These are phyloP conservation scores for Calameuta filiformis DNA, from an alignment of 2,888 invertebrate species.

Conservation along the genomic window DNA sequence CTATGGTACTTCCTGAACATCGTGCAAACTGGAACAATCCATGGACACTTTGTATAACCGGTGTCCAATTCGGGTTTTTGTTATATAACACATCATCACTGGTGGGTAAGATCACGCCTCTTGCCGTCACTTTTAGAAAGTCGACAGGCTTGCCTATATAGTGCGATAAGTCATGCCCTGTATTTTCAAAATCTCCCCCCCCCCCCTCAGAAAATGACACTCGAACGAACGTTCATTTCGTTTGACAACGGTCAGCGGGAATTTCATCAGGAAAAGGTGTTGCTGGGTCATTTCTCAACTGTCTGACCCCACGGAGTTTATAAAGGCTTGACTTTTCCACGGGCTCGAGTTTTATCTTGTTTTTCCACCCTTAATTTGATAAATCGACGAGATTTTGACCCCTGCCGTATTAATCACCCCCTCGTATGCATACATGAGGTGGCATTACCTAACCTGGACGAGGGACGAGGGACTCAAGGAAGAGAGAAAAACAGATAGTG, in stretches of 20 bases:
- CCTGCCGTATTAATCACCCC: constrained; percentile 62
- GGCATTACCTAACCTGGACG: constrained; percentile 44
- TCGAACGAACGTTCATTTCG: constrained; percentile 1
- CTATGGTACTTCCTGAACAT: background rate
- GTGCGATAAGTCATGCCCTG: constrained; percentile 57
- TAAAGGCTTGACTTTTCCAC: constrained; percentile 54
- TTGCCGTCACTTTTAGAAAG: background rate
- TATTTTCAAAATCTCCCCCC: background rate
- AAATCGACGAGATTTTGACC: constrained; percentile 64
- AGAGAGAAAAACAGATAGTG: constrained; percentile 19
- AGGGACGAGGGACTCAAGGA: constrained; percentile 17
- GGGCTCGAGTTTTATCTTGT: constrained; percentile 61
- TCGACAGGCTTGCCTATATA: constrained; percentile 44
- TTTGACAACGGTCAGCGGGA: constrained; percentile 42
- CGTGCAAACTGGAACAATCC: background rate
- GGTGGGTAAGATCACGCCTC: constrained; percentile 6
- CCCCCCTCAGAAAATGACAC: background rate
- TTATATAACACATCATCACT: constrained; percentile 15
- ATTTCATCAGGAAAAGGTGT: constrained; percentile 28
- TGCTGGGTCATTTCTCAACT: constrained; percentile 48
- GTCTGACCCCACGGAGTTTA: constrained; percentile 34
- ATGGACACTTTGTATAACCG: constrained; percentile 21
- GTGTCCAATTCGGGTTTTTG: constrained; percentile 27
- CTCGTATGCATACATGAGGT: constrained; percentile 64
- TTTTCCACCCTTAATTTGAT: constrained; percentile 65